phyloP scores from a whole-genome alignment of 2,113 vertebrate genomes.

The rat (Rattus norvegicus) region DNA sequence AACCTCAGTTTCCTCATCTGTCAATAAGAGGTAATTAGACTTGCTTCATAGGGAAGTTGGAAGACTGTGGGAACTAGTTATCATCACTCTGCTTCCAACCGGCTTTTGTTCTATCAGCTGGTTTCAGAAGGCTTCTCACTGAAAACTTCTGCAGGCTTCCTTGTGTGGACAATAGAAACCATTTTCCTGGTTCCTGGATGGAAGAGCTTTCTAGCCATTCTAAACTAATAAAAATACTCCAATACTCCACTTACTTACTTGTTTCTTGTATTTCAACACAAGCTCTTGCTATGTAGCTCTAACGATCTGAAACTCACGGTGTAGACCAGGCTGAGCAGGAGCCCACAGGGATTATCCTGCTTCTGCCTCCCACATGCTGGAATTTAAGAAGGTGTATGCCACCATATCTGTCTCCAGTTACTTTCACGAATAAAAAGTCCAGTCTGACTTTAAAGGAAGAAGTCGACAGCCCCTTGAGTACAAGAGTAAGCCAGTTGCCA shows the following conservation, averaged over 20 bases:
- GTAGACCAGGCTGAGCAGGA: neutral
- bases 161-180: neutral
- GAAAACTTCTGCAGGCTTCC: neutral
- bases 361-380: neutral
- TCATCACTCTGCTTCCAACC: neutral
- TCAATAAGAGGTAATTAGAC: conserved; percentile 41
- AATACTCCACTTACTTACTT: neutral
- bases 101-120: conserved; percentile 19
- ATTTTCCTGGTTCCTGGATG: neutral
- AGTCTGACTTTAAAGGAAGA: neutral
- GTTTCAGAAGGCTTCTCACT: neutral
- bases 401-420: neutral
- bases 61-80: neutral
- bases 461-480: neutral
- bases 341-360: neutral
- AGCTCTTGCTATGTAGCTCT: neutral
- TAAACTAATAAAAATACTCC: neutral
- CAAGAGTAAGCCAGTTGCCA: neutral
- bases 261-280: neutral
- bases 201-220: neutral
- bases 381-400: neutral
- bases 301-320: neutral
- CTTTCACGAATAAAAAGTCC: neutral
- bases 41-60: neutral
- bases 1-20: conserved; percentile 33